Percentiles rank a stretch among this genome's conserved stretches.
phyloP scores from a whole-genome alignment of 2,113 vertebrate genomes.

The Rhynchomys soricoides region DNA sequence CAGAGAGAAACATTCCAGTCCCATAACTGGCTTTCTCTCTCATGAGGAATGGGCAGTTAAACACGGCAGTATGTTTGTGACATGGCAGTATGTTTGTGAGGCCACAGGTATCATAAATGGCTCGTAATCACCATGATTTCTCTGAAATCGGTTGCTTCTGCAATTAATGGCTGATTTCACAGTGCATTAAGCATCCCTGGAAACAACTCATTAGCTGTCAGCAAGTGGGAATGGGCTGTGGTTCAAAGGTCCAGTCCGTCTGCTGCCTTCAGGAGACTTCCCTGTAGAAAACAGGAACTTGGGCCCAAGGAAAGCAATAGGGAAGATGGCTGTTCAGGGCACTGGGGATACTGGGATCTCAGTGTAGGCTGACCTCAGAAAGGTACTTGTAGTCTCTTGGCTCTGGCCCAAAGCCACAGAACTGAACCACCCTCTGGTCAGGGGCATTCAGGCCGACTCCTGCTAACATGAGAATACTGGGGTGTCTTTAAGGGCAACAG shows the following conservation, averaged over 20 bases:
- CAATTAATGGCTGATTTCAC: slow-evolving; percentile 86
- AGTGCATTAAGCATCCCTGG: slow-evolving; percentile 78
- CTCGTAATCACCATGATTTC: slow-evolving; percentile 77
- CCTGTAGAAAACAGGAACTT: neutral
- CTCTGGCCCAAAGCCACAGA: neutral
- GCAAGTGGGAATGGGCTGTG: slow-evolving; percentile 53
- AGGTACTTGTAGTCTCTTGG: neutral
- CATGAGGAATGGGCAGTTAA: neutral
- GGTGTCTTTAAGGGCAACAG: neutral
- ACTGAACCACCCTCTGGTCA: too few species aligned
- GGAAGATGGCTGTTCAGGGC: neutral
- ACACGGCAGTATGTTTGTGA: slow-evolving; percentile 24
- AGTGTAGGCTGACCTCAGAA: neutral
- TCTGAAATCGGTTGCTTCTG: slow-evolving; percentile 85
- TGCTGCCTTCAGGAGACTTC: slow-evolving; percentile 50
- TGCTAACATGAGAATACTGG: neutral
- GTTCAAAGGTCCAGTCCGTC: slow-evolving; percentile 63
- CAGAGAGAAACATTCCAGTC: neutral
- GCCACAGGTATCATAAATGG: neutral
- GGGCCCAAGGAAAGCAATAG: neutral
- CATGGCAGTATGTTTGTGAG: slow-evolving; percentile 19
- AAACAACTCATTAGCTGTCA: slow-evolving; percentile 81
- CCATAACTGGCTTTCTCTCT: neutral
- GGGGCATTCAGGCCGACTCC: fast-evolving
- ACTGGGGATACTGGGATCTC: neutral